These are phyloP conservation scores for Rhabdophis nuchalis DNA, from an alignment of 2,797 vertebrate genomes.

Conservation along the genomic window DNA sequence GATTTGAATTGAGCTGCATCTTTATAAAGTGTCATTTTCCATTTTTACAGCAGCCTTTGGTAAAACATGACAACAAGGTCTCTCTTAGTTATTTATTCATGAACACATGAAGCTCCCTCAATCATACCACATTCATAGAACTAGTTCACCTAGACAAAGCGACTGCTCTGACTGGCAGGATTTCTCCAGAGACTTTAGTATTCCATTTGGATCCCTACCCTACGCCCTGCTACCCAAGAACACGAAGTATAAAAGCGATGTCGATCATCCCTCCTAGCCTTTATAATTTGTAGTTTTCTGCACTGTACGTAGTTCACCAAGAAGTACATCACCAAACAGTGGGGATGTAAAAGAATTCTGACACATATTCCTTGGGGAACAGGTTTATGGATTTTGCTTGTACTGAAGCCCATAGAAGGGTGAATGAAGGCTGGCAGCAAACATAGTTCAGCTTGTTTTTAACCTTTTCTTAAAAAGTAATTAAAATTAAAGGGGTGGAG, in stretches of 20 bases:
- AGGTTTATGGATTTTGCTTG: not conserved
- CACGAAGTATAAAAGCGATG: not conserved
- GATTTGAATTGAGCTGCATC: not conserved
- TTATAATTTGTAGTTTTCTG: not conserved
- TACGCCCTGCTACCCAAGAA: not conserved
- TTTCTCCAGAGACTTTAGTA: not conserved
- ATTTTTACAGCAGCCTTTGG: not conserved
- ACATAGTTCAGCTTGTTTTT: not conserved
- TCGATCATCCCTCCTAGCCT: too few relatives aligned
- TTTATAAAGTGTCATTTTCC: slow-evolving; percentile 1
- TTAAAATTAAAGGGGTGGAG: not conserved
- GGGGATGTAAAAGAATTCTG: not conserved
- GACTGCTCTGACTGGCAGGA: not conserved
- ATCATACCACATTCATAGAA: not conserved
- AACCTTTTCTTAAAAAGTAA: not conserved
- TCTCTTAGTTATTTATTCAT: not conserved
- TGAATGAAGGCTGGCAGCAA: not conserved
- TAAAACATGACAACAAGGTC: not conserved
- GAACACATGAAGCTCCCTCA: not conserved
- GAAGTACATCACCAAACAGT: not conserved
- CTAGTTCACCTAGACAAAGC: not conserved
- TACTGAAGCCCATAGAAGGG: not conserved
- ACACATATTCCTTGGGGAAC: not conserved
- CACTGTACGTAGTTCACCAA: not conserved
- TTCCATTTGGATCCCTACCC: not conserved